phyloP scores from a whole-genome alignment of 1,140 invertebrate genomes.

The Leptinotarsa texana region DNA sequence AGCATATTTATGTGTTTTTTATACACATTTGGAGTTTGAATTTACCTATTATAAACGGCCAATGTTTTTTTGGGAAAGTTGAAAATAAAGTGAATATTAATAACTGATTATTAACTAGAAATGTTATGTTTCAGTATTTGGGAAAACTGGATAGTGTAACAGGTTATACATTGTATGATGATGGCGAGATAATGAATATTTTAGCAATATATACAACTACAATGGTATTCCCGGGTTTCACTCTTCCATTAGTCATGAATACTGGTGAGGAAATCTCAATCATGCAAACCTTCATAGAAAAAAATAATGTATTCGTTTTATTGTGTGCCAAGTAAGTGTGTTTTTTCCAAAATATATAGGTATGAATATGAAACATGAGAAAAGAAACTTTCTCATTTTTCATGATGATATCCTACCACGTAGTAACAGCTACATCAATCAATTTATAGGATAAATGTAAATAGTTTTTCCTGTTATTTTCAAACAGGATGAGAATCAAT shows the following conservation, averaged over 20 bases:
- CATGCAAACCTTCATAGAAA: slow-evolving; percentile 43
- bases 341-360: too few species aligned
- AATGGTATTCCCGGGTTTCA: slow-evolving; percentile 54
- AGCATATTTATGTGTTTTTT: too few species aligned
- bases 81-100: background rate
- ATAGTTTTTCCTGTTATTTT: too few species aligned
- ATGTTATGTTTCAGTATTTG: slow-evolving; percentile 48
- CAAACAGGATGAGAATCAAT: too few species aligned
- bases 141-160: slow-evolving; percentile 52
- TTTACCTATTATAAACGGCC: too few species aligned
- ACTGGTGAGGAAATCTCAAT: slow-evolving; percentile 41
- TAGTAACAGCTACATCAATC: too few species aligned
- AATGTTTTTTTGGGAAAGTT: too few species aligned
- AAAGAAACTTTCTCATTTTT: too few species aligned
- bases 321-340: slow-evolving; percentile 50
- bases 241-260: slow-evolving; percentile 50
- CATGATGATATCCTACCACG: too few species aligned
- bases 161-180: slow-evolving; percentile 52
- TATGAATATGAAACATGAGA: too few species aligned
- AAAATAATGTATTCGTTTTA: slow-evolving; percentile 49
- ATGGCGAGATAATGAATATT: slow-evolving; percentile 48
- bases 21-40: too few species aligned
- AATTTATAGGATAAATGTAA: too few species aligned
- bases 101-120: background rate
- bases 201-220: slow-evolving; percentile 51